Conservation (phyloP, 2,797 vertebrate species). For the Eidolon dupreanum region DNA sequence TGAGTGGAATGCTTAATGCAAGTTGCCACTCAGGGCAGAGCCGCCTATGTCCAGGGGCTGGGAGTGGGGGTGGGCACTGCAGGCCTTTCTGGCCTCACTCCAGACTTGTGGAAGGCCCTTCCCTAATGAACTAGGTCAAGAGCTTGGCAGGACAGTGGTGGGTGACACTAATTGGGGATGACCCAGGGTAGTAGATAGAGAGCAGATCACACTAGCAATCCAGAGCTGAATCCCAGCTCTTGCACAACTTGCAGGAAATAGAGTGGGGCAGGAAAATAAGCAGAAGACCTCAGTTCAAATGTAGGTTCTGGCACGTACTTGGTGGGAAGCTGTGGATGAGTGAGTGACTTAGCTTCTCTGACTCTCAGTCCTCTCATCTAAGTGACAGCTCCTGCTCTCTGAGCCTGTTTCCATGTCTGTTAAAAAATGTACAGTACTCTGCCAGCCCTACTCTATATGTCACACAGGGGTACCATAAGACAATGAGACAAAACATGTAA, state of each 20-base stretch:
- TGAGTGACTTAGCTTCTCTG: background rate
- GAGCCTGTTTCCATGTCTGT: background rate
- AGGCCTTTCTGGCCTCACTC: constrained; percentile 25
- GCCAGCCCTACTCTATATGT: background rate
- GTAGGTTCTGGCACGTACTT: background rate
- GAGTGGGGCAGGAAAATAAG: background rate
- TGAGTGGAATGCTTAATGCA: constrained; percentile 62
- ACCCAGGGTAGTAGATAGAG: background rate
- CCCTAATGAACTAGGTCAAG: constrained; percentile 54
- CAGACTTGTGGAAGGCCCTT: constrained; percentile 26
- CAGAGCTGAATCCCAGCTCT: background rate
- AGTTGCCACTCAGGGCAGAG: constrained; percentile 73
- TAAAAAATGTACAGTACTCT: background rate
- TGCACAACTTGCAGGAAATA: background rate
- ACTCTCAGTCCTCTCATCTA: background rate
- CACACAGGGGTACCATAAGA: background rate
- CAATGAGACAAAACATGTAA: background rate
- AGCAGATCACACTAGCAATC: background rate
- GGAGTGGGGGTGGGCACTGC: background rate
- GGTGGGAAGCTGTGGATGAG: background rate
- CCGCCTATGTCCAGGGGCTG: background rate
- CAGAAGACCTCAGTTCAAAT: background rate
- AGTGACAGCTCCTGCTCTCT: background rate
- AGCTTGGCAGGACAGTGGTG: background rate
- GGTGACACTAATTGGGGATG: background rate